These are phyloP conservation scores for Lycaena phlaeas DNA, from an alignment of 2,888 invertebrate genomes.

Conservation along the genomic window DNA sequence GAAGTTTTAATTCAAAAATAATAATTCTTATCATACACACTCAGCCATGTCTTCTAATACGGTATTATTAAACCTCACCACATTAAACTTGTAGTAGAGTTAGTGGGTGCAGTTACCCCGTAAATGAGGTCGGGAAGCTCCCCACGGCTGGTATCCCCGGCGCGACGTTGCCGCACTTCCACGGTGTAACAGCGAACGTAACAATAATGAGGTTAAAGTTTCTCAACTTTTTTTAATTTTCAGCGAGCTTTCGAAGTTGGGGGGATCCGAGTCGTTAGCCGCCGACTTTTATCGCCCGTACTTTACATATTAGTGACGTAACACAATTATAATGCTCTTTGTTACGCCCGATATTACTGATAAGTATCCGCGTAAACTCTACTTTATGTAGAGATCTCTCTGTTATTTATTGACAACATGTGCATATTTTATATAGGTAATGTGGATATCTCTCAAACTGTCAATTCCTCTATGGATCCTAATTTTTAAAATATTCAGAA, in stretches of 20 bases:
- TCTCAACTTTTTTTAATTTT: slow-evolving; percentile 50
- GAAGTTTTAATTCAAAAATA: too few species aligned
- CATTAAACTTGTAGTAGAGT: too few species aligned
- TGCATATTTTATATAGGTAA: too few species aligned
- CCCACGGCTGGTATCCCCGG: slow-evolving; percentile 30
- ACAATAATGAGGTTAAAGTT: slow-evolving; percentile 69
- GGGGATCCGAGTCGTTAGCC: slow-evolving; percentile 16
- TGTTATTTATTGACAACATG: too few species aligned
- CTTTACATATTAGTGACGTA: neutral
- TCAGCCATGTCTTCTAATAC: too few species aligned
- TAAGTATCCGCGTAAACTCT: neutral
- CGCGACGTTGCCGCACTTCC: slow-evolving; percentile 56
- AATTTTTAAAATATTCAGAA: too few species aligned
- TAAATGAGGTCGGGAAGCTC: slow-evolving; percentile 37
- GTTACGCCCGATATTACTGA: neutral
- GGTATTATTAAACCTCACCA: too few species aligned
- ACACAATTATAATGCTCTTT: neutral
- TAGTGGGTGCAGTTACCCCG: slow-evolving; percentile 25
- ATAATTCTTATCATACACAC: too few species aligned
- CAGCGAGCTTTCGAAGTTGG: slow-evolving; percentile 26
- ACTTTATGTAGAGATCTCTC: neutral
- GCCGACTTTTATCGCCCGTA: slow-evolving; percentile 1
- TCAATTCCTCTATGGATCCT: too few species aligned
- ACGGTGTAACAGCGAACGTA: slow-evolving; percentile 38
- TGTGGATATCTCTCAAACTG: too few species aligned